phyloP scores from a whole-genome alignment of 2,797 vertebrate genomes.

The Presbytis comata region DNA sequence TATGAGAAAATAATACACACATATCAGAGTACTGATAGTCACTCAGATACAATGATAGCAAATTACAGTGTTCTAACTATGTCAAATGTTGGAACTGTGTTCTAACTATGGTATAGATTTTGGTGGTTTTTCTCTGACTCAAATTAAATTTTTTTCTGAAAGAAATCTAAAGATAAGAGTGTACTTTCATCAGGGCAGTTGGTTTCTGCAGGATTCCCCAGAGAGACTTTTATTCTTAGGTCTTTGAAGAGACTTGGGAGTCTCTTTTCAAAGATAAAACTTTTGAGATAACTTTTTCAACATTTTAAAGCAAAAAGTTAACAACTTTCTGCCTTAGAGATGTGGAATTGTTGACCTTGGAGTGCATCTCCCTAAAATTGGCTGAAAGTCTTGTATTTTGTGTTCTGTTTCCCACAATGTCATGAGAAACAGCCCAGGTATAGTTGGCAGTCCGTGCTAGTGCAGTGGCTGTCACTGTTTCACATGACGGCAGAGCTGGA shows the following conservation, averaged over 20 bases:
- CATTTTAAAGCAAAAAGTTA: not conserved
- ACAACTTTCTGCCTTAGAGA: not conserved
- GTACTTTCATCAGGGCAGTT: not conserved
- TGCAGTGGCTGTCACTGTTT: not conserved
- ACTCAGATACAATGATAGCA: not conserved
- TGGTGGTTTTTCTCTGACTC: not conserved
- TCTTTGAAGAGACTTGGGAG: conserved; percentile 6
- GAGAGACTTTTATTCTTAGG: not conserved
- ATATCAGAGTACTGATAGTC: not conserved
- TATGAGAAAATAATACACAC: not conserved
- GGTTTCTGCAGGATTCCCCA: not conserved
- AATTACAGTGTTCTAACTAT: not conserved
- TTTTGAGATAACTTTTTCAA: not conserved
- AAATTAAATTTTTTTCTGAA: conserved; percentile 4
- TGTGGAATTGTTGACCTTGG: not conserved
- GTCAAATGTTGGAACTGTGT: not conserved
- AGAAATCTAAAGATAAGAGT: not conserved
- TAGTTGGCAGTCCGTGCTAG: not conserved
- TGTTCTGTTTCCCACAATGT: not conserved
- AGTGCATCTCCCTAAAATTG: not conserved
- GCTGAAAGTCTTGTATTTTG: not conserved
- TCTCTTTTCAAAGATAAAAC: conserved; percentile 6
- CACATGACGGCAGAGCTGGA: not conserved
- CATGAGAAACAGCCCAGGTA: not conserved
- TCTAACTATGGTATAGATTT: not conserved